Percentiles rank a stretch among this genome's conserved stretches.
These are phyloP conservation scores for Zeugodacus cucurbitae DNA, from an alignment of 1,140 invertebrate genomes.

Conservation along the genomic window DNA sequence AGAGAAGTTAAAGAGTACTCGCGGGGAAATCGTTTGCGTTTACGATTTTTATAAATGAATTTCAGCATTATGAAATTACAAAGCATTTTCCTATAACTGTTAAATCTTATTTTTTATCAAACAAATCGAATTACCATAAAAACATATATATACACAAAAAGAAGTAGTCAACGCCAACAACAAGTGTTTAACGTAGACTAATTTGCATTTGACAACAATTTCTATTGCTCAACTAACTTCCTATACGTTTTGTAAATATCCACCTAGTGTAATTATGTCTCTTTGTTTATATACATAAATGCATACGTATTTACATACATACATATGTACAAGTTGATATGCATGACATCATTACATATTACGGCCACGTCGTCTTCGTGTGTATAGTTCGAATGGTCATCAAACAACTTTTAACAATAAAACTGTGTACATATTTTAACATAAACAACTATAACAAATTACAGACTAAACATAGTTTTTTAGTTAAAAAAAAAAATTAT, in stretches of 20 bases:
- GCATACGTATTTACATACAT: neutral
- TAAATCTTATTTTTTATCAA: neutral
- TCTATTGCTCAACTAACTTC: neutral
- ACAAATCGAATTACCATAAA: neutral
- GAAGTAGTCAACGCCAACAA: neutral
- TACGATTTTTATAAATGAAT: neutral
- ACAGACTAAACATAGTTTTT: neutral
- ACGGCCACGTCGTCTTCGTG: neutral
- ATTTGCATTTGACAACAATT: neutral
- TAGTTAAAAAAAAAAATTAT: neutral
- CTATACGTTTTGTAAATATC: neutral
- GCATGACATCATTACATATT: constrained; percentile 11
- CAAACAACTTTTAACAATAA: neutral
- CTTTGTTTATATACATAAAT: too few species aligned
- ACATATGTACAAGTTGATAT: neutral
- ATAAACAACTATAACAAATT: neutral
- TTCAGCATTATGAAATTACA: too few species aligned
- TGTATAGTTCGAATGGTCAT: neutral
- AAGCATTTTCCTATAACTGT: too few species aligned
- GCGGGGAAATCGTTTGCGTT: neutral
- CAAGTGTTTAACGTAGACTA: neutral
- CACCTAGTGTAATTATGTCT: neutral
- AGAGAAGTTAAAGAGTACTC: neutral
- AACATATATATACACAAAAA: neutral
- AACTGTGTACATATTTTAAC: neutral